These are phyloP conservation scores for Himalopsyche tibetana DNA, from an alignment of 2,888 invertebrate genomes.

Conservation along the genomic window DNA sequence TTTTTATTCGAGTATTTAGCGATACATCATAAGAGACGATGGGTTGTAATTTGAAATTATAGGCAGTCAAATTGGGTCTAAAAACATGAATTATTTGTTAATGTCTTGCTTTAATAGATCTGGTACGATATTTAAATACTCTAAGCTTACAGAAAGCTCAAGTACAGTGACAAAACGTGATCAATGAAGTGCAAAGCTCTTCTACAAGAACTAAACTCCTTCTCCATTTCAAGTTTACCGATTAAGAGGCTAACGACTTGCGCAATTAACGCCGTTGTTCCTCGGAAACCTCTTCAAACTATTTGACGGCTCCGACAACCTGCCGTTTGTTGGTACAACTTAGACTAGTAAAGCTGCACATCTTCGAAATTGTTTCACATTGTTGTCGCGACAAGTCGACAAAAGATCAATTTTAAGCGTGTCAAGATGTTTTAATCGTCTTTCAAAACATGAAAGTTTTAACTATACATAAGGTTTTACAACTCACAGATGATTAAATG, in stretches of 20 bases:
- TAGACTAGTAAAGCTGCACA: background rate
- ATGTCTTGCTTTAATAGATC: no score
- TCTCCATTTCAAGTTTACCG: slow-evolving; percentile 58
- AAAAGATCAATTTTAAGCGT: background rate
- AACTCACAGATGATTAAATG: no score
- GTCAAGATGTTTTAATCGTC: slow-evolving; percentile 9
- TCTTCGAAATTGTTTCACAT: slow-evolving; percentile 23
- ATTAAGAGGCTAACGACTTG: slow-evolving; percentile 58
- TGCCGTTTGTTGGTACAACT: background rate
- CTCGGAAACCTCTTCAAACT: slow-evolving; percentile 44
- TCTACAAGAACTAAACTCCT: slow-evolving; percentile 41
- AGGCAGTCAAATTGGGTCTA: no score
- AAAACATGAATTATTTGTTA: no score
- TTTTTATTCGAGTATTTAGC: no score
- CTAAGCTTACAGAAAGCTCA: background rate
- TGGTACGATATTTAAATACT: background rate
- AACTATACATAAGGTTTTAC: no score
- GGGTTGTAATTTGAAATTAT: no score
- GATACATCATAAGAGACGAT: no score
- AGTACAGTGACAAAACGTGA: slow-evolving; percentile 3
- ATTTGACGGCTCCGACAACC: slow-evolving; percentile 27
- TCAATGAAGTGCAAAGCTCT: slow-evolving; percentile 37
- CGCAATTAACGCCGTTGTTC: slow-evolving; percentile 51
- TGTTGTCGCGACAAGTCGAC: background rate
- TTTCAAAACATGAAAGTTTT: background rate